Conservation (phyloP, 2,113 vertebrate species). For the Numida meleagris region DNA sequence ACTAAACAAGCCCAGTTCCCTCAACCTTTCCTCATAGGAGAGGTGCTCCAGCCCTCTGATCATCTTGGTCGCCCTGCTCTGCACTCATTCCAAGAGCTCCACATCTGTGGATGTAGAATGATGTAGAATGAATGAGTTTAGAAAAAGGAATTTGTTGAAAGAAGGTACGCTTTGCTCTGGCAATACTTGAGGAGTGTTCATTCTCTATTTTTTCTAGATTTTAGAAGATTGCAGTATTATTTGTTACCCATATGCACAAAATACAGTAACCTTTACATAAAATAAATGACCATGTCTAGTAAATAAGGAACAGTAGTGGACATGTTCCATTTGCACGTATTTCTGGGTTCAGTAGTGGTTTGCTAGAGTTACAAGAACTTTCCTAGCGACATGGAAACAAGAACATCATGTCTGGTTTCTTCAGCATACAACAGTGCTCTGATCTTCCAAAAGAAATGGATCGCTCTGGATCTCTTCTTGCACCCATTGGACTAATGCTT, state of each 20-base stretch:
- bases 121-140: background rate
- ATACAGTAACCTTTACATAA: background rate
- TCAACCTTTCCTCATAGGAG: too few relatives aligned
- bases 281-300: background rate
- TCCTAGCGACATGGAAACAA: background rate
- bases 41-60: too few relatives aligned
- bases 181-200: background rate
- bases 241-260: background rate
- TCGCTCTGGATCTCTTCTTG: background rate
- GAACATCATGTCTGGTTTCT: background rate
- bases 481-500: background rate
- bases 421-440: background rate
- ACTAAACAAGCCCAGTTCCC: too few relatives aligned
- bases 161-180: background rate
- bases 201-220: background rate
- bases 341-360: background rate
- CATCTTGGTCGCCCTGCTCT: too few relatives aligned
- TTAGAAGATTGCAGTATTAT: background rate
- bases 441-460: conserved; percentile 29
- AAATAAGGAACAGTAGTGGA: background rate
- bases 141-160: background rate
- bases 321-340: background rate
- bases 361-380: background rate
- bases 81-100: too few relatives aligned
- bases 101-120: too few relatives aligned